Evolutionary conservation across 2,113 vertebrate species (phyloP).

Genomic region (Salminus brasiliensis): DNA sequence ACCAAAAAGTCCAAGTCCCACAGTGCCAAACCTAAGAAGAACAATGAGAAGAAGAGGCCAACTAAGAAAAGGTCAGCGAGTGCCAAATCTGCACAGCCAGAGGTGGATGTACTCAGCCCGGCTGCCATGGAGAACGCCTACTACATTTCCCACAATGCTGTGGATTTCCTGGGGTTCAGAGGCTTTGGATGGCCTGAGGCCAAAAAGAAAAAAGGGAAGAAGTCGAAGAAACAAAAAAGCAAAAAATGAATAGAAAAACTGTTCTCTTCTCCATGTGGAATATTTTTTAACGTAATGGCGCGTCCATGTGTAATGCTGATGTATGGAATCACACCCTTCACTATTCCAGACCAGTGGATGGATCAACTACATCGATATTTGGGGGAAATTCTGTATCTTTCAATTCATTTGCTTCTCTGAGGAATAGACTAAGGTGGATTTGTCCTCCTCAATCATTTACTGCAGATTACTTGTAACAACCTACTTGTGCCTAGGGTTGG

Average conservation of each 20-base stretch:
- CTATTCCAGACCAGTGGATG: not conserved
- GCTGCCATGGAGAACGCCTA: constrained; percentile 84
- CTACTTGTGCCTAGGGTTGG: too few relatives aligned
- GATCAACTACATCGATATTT: not conserved
- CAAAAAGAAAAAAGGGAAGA: constrained; percentile 74
- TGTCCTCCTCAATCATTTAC: too few relatives aligned
- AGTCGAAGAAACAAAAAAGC: constrained; percentile 49
- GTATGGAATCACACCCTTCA: not conserved
- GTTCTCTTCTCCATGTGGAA: too few relatives aligned
- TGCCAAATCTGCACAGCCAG: constrained; percentile 55
- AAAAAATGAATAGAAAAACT: constrained; percentile 54
- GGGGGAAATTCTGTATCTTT: not conserved
- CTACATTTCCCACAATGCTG: constrained; percentile 85
- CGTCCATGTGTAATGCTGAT: too few relatives aligned
- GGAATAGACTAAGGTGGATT: too few relatives aligned
- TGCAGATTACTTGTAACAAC: too few relatives aligned
- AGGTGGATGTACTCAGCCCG: constrained; percentile 79
- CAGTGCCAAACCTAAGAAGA: constrained; percentile 62
- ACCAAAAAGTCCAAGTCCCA: constrained; percentile 68
- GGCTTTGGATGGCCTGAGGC: constrained; percentile 81
- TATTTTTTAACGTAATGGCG: too few relatives aligned
- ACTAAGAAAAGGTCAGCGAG: constrained; percentile 57
- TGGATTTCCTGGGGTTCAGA: constrained; percentile 77
- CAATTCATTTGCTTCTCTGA: too few relatives aligned
- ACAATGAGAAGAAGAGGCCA: constrained; percentile 53